A percentile compares a stretch with the other conserved stretches of the same genome.
These are phyloP conservation scores for Pomacea canaliculata DNA, from an alignment of 2,888 invertebrate species.

Conservation along the genomic window DNA sequence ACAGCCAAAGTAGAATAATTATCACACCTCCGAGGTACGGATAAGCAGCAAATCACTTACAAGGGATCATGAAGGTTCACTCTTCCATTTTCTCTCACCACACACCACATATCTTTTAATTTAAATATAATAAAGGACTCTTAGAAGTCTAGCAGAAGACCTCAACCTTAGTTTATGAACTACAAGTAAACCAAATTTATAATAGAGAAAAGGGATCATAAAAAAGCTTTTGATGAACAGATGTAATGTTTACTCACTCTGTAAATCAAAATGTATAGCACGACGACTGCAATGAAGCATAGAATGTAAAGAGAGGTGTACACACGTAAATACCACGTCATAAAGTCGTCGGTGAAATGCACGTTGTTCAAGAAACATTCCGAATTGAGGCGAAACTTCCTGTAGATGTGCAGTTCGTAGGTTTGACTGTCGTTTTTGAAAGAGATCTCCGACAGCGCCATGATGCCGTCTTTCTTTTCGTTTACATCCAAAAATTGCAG, in stretches of 20 bases:
- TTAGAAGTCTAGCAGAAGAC: no score
- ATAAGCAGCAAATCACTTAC: no score
- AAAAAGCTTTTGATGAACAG: no score
- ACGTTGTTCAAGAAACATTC: constrained; percentile 39
- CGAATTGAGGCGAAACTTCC: constrained; percentile 10
- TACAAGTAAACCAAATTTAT: no score
- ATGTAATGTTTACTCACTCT: constrained; percentile 11
- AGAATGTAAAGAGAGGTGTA: constrained; percentile 51
- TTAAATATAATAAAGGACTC: no score
- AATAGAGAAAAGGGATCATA: no score
- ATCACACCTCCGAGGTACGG: no score
- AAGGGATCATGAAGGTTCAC: no score
- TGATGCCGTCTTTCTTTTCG: neutral
- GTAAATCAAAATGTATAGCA: constrained; percentile 62
- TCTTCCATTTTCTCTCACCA: no score
- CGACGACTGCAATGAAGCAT: constrained; percentile 49
- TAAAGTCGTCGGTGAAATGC: constrained; percentile 38
- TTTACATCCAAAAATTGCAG: neutral
- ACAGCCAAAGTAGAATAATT: no score
- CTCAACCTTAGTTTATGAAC: no score
- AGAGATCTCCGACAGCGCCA: neutral
- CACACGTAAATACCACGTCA: constrained; percentile 44
- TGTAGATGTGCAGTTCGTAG: neutral
- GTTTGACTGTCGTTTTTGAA: neutral
- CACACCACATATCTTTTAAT: no score